These are phyloP conservation scores for Plagiodera versicolora DNA, from an alignment of 2,888 invertebrate genomes.

Conservation along the genomic window DNA sequence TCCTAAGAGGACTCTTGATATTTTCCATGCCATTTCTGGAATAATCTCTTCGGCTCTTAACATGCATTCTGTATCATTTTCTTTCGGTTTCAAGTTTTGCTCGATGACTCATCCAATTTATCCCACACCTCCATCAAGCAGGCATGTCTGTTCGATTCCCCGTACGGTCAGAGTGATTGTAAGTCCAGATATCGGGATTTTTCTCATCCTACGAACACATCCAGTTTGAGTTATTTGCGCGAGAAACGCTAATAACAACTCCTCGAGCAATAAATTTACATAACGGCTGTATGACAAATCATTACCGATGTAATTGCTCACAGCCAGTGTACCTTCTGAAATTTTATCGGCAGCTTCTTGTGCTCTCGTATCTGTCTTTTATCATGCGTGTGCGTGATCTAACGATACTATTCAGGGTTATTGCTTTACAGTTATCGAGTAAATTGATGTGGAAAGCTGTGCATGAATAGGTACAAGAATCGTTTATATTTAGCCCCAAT, in stretches of 20 bases:
- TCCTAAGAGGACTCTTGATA: no score
- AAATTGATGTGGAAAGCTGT: neutral
- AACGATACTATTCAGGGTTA: neutral
- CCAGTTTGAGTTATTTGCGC: neutral
- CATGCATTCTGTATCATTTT: no score
- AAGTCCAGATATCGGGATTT: neutral
- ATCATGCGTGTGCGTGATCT: neutral
- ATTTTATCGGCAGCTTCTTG: constrained; percentile 3
- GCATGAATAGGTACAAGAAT: no score
- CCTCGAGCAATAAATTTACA: constrained; percentile 7
- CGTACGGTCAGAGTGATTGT: neutral
- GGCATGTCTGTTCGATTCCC: neutral
- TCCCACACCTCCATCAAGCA: neutral
- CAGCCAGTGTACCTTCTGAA: constrained; percentile 1
- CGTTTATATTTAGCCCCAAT: no score
- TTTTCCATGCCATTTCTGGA: no score
- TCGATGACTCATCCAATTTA: neutral
- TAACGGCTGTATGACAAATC: constrained; percentile 16
- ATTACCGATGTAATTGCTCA: constrained; percentile 14
- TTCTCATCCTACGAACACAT: neutral
- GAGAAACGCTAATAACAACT: constrained; percentile 8
- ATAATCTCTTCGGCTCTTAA: no score
- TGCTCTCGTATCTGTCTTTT: neutral
- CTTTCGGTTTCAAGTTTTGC: no score
- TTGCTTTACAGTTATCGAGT: neutral